Conservation (phyloP, 2,888 invertebrate species). For the Ceratothoa steindachneri region DNA sequence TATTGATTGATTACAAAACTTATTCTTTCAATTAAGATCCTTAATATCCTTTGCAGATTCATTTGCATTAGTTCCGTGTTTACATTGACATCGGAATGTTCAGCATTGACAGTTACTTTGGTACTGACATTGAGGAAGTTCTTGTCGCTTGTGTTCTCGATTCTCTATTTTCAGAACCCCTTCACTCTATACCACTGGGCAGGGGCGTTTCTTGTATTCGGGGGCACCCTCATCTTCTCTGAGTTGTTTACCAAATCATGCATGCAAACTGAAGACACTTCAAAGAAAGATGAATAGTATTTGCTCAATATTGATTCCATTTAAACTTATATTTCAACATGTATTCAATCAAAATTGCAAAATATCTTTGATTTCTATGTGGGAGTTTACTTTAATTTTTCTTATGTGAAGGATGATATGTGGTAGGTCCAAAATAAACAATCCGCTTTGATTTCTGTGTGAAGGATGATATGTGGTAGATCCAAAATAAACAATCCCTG, state of each 20-base stretch:
- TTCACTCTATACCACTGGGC: conserved; percentile 88
- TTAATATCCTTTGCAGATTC: conserved; percentile 56
- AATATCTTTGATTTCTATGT: too few relatives aligned
- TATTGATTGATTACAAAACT: too few relatives aligned
- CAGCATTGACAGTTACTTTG: conserved; percentile 88
- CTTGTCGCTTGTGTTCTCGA: conserved; percentile 88
- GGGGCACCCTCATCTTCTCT: conserved; percentile 88
- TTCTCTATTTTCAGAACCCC: conserved; percentile 87
- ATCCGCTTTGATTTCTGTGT: too few relatives aligned
- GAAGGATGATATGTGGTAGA: too few relatives aligned
- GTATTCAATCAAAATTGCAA: too few relatives aligned
- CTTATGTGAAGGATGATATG: too few relatives aligned
- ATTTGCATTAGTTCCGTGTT: conserved; percentile 94
- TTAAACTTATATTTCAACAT: too few relatives aligned
- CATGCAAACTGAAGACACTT: conserved; percentile 18
- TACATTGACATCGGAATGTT: conserved; percentile 85
- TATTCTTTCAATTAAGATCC: too few relatives aligned
- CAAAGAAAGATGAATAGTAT: conserved; percentile 17
- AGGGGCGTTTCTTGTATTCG: conserved; percentile 83
- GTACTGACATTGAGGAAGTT: conserved; percentile 95
- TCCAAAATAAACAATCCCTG: too few relatives aligned
- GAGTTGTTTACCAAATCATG: conserved; percentile 56
- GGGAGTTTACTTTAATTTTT: too few relatives aligned
- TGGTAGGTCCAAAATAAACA: too few relatives aligned
- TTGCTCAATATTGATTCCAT: not conserved